Evolutionary conservation across 2,797 vertebrate species (phyloP).

Genomic region (Anabacerthia variegaticeps): DNA sequence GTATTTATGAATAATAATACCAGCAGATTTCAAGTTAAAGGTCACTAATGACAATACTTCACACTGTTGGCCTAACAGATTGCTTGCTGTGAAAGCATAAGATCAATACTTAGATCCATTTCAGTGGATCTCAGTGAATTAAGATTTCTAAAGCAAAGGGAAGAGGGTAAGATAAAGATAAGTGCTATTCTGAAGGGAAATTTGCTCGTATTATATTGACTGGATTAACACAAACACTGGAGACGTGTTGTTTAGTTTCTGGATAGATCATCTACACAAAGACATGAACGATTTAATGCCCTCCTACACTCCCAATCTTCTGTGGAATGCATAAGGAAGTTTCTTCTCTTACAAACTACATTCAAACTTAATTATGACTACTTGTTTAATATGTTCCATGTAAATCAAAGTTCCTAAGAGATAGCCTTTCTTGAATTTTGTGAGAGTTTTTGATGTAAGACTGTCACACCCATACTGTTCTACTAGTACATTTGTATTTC

Average conservation of each 20-base stretch:
- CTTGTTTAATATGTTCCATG: not conserved
- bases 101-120: not conserved
- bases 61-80: not conserved
- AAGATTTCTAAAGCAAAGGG: not conserved
- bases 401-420: not conserved
- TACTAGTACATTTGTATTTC: not conserved
- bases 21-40: not conserved
- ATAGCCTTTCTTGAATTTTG: not conserved
- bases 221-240: not conserved
- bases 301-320: fast-evolving
- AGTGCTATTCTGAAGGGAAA: not conserved
- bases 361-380: too few species aligned
- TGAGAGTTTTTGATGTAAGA: fast-evolving
- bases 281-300: not conserved
- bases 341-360: not conserved
- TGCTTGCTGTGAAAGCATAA: not conserved
- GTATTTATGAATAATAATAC: not conserved
- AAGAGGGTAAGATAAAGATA: not conserved
- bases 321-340: not conserved
- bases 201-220: not conserved
- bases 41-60: not conserved
- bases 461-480: not conserved
- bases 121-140: not conserved
- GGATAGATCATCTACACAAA: not conserved
- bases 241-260: not conserved